Conservation (phyloP, 2,888 invertebrate species). For the Eumerus sabulonum region DNA sequence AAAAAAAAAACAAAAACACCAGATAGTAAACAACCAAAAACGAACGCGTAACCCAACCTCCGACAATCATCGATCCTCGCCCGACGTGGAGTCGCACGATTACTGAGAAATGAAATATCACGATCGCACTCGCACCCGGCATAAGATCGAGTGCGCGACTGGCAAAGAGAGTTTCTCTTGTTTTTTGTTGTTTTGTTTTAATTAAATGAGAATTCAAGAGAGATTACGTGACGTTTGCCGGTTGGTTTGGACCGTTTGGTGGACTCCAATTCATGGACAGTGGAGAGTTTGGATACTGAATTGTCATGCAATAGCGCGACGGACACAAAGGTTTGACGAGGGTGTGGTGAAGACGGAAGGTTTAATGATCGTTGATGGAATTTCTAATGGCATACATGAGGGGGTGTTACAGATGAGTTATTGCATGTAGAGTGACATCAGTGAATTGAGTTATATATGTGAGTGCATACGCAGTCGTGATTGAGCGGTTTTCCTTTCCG, state of each 20-base stretch:
- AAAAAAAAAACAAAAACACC: too few relatives aligned
- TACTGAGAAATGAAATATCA: slow-evolving; percentile 30
- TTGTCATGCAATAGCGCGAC: slow-evolving; percentile 47
- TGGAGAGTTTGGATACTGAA: neutral
- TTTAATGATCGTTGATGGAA: slow-evolving; percentile 44
- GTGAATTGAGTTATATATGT: neutral
- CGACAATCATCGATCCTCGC: slow-evolving; percentile 7
- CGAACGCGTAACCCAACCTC: slow-evolving; percentile 16
- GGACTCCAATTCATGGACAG: too few relatives aligned
- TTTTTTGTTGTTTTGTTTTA: too few relatives aligned
- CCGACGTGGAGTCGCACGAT: slow-evolving; percentile 21
- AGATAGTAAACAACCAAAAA: slow-evolving; percentile 15
- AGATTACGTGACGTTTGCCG: too few relatives aligned
- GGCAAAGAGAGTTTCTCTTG: slow-evolving; percentile 11
- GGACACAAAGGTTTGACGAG: slow-evolving; percentile 35
- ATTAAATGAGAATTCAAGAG: too few relatives aligned
- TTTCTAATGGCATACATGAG: slow-evolving; percentile 30
- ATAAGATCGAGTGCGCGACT: neutral
- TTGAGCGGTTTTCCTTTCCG: too few relatives aligned
- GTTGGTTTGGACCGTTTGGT: too few relatives aligned
- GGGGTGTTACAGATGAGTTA: slow-evolving; percentile 37
- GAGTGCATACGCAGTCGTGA: too few relatives aligned
- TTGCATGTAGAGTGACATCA: slow-evolving; percentile 15
- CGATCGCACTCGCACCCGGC: neutral
- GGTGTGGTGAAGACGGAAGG: slow-evolving; percentile 49